Base-by-base conservation (phyloP, 53 echinoderm and acorn worm species). In the Patiria pectinifera region DNA sequence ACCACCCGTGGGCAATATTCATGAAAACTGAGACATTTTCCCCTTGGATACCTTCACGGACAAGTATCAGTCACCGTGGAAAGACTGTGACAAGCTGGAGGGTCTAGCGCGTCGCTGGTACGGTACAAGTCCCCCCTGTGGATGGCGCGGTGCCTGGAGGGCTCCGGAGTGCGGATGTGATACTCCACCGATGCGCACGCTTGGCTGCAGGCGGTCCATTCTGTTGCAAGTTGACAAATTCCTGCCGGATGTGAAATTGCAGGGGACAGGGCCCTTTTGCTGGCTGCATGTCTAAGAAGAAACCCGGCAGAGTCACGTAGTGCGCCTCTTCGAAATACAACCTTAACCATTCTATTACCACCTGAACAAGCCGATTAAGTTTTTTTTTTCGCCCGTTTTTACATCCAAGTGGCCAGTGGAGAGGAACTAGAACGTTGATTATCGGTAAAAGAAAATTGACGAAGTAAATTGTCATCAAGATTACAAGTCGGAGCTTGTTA, bases 41-140 rank as follows among this genome's bases (percentile, higher is more conserved):
- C 74, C 74, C 74, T 74, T 74, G 22, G 74, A 24, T 9, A 23
- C 10, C 22, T n/a, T 74, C 74, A 21, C 9, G 48, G 47, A 74
- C 74, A 74, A 71, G 86, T 86, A 86, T 86, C 74, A 72, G 62
- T 75, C 86, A 47, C 48, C 45, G 23, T 48, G 86, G 35, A 53
- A 44, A 45, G 45, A 44, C 49, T 24, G 12, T 86, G 86, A 47
- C 86, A 86, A 25, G 66, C 71, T 45, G 45, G 46, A 85, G 70
- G 47, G 58, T 71, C 45, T 48, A 70, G 69, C 85, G 11, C 19
- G 49, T 22, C 45, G 48, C 72, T 63, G 60, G 12, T 22, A 48
- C 71, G 46, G 86, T 19, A 69, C 0, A 23, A 72, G 47, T 11
- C 24, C 23, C 47, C 45, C n/a, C 22, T 62, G 10, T 70, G 71